Conservation (phyloP, 1,140 invertebrate species). For the Neuroterus valhalla region DNA sequence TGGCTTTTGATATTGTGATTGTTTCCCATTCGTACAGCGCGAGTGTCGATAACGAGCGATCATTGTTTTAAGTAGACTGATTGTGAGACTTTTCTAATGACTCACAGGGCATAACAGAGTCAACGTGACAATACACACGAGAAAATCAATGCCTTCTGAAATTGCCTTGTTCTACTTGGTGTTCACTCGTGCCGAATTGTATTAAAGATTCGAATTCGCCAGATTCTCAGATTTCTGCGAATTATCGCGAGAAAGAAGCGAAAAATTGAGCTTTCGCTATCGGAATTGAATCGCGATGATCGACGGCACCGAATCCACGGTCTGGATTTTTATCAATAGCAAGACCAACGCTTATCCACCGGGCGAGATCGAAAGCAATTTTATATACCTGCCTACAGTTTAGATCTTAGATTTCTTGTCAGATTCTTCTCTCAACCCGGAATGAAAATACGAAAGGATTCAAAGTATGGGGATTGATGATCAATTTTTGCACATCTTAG, state of each 20-base stretch:
- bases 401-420: slow-evolving; percentile 21
- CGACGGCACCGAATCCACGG: slow-evolving; percentile 15
- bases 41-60: slow-evolving; percentile 28
- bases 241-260: slow-evolving; percentile 37
- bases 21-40: slow-evolving; percentile 18
- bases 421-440: not conserved
- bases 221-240: slow-evolving; percentile 17
- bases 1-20: slow-evolving; percentile 25
- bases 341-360: slow-evolving; percentile 23
- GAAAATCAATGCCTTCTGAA: slow-evolving; percentile 71
- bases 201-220: slow-evolving; percentile 45
- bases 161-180: slow-evolving; percentile 69
- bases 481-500: not conserved
- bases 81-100: slow-evolving; percentile 40
- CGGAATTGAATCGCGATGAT: slow-evolving; percentile 26
- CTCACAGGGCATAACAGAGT: slow-evolving; percentile 58
- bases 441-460: not conserved
- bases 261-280: slow-evolving; percentile 11
- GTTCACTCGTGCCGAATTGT: slow-evolving; percentile 64
- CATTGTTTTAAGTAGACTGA: slow-evolving; percentile 31
- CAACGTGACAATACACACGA: slow-evolving; percentile 69
- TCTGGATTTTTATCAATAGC: slow-evolving; percentile 21
- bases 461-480: not conserved
- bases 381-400: slow-evolving; percentile 7
- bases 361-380: slow-evolving; percentile 24